phyloP scores from a whole-genome alignment of 2,797 vertebrate species.

The Rhyacichthys aspro region DNA sequence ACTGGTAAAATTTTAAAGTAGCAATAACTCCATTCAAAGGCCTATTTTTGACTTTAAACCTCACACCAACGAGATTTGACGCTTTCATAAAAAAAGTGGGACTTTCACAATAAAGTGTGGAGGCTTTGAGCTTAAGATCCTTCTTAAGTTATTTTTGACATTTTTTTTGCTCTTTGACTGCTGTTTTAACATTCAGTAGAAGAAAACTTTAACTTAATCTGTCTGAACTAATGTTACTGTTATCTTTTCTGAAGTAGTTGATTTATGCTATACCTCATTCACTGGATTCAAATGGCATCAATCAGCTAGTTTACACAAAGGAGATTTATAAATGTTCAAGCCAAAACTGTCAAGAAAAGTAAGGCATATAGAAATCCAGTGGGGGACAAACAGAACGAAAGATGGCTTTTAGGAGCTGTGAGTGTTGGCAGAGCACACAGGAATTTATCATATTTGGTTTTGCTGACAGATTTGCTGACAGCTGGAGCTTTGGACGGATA shows the following conservation, averaged over 20 bases:
- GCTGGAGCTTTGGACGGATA: conserved; percentile 17
- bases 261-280: neutral
- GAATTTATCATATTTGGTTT: conserved; percentile 15
- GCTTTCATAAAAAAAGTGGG: neutral
- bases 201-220: neutral
- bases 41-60: neutral
- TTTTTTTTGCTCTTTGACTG: neutral
- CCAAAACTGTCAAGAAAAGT: neutral
- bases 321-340: conserved; percentile 11
- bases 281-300: neutral
- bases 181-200: neutral
- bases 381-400: neutral
- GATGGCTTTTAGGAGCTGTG: conserved; percentile 14
- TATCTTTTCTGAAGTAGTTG: neutral
- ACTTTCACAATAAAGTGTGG: neutral
- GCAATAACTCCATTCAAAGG: neutral
- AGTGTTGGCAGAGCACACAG: conserved; percentile 9
- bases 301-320: neutral
- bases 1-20: neutral
- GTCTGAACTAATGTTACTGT: no score
- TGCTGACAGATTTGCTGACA: conserved; percentile 4
- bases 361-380: neutral
- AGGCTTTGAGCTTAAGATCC: no score
- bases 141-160: no score
- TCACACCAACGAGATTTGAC: neutral